Base-by-base conservation (phyloP, 64 coral and sea anemone genomes). In the Montipora efflorescens region DNA sequence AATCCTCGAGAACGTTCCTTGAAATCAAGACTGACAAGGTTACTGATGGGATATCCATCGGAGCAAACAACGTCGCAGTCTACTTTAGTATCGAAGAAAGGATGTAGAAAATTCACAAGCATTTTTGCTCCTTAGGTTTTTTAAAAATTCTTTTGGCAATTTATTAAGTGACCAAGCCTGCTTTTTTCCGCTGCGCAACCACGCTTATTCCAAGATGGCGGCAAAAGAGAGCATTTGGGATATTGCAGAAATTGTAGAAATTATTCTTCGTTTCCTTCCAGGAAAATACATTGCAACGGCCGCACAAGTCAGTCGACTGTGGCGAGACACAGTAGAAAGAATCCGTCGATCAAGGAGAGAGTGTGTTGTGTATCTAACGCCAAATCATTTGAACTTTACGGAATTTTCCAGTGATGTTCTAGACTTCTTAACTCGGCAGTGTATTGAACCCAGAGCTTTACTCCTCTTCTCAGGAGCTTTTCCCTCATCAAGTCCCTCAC, bases 211-310 rank as follows among this genome's bases (percentile, higher is more conserved):
- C 84, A 93, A 93, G 22, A 93, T 93, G 92, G 92, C 92, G 92
- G 58, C 72, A 43, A 61, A 43, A 47, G 52, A 62, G 13, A 61
- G 49, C 22, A 46, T 88, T 13, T 66, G 74, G 6, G 70, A 93
- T 12, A 93, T 98, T 47, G 93, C 89, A 6, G 96, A 98, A 67
- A 92, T 95, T 52, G 96, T 98, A 11, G 96, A 98, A 84, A 92
- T 92, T 70, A 89, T 98, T 80, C 81, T 98, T 45, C 86, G 70
- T 19, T 86, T 94, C 88, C 48, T 92, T 36, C 84, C 96, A 43
- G 96, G 93, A 75, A 95, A 81, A 85, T 76, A 45, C 72, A 51
- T 98, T 69, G 79, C 88, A 61, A 82, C 74, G 28, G 89, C 96
- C 20, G 96, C 84, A 43, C 58, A 77, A 78, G 96, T 98, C 7